These are phyloP conservation scores for Graptemys geographica DNA, from an alignment of 2,797 vertebrate genomes.

Conservation along the genomic window DNA sequence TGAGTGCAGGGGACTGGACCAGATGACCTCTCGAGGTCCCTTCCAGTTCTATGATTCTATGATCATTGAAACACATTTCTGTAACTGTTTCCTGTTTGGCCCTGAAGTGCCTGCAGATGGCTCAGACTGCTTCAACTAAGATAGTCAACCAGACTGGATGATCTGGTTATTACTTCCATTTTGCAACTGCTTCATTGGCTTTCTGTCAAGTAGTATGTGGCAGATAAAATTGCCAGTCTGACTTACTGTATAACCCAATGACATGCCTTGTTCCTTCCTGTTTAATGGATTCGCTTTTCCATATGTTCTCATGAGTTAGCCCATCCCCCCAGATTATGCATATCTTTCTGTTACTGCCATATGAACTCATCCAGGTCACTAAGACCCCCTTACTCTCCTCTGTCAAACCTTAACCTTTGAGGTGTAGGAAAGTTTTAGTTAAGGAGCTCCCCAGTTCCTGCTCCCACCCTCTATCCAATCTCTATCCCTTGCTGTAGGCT, in stretches of 20 bases:
- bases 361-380: neutral
- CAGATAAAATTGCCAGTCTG: neutral
- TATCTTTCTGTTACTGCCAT: neutral
- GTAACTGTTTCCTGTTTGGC: neutral
- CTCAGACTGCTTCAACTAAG: too few relatives aligned
- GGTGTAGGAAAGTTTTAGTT: neutral
- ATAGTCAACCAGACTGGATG: neutral
- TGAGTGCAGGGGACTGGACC: too few relatives aligned
- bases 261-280: neutral
- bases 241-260: neutral
- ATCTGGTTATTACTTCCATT: too few relatives aligned
- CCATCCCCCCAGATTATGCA: fast-evolving
- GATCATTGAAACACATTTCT: too few relatives aligned
- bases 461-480: neutral
- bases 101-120: too few relatives aligned
- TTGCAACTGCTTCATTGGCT: neutral
- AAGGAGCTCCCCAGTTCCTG: neutral
- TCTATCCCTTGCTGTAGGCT: neutral
- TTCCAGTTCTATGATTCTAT: too few relatives aligned
- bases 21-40: too few relatives aligned
- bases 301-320: neutral
- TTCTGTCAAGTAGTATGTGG: neutral
- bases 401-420: neutral
- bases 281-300: neutral
- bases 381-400: neutral